Conservation (phyloP, 2,888 invertebrate genomes). For the Lingula anatina region DNA sequence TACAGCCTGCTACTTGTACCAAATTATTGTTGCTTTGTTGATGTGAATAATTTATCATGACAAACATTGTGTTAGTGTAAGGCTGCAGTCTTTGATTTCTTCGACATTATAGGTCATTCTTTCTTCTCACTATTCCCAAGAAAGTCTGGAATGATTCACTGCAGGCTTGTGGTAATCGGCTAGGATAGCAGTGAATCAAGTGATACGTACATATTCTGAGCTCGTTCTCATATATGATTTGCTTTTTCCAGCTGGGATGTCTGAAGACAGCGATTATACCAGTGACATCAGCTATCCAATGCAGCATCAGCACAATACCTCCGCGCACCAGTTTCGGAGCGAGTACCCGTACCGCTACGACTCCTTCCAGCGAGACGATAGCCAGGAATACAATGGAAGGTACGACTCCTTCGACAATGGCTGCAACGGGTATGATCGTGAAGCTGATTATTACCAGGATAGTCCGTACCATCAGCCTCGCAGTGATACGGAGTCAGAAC, state of each 20-base stretch:
- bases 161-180: too few species aligned
- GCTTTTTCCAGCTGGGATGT: constrained; percentile 61
- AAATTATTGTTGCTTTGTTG: too few species aligned
- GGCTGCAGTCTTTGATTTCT: too few species aligned
- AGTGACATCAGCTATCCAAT: constrained; percentile 88
- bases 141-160: too few species aligned
- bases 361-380: too few species aligned
- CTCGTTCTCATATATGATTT: constrained; percentile 6
- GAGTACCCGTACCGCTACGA: constrained; percentile 27
- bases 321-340: constrained; percentile 70
- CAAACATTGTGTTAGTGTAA: too few species aligned
- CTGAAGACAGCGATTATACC: constrained; percentile 95
- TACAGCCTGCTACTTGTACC: too few species aligned
- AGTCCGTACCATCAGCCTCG: constrained; percentile 30
- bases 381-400: constrained; percentile 6
- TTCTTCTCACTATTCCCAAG: too few species aligned
- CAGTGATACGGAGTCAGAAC: constrained; percentile 52
- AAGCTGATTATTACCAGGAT: constrained; percentile 8
- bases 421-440: constrained; percentile 11
- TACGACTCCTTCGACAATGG: constrained; percentile 20
- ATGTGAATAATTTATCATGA: too few species aligned
- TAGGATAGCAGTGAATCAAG: too few species aligned
- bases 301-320: constrained; percentile 74
- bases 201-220: too few species aligned
- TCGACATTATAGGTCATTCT: too few species aligned